Conservation (phyloP, 2,113 vertebrate species). For the Erythrocebus patas region DNA sequence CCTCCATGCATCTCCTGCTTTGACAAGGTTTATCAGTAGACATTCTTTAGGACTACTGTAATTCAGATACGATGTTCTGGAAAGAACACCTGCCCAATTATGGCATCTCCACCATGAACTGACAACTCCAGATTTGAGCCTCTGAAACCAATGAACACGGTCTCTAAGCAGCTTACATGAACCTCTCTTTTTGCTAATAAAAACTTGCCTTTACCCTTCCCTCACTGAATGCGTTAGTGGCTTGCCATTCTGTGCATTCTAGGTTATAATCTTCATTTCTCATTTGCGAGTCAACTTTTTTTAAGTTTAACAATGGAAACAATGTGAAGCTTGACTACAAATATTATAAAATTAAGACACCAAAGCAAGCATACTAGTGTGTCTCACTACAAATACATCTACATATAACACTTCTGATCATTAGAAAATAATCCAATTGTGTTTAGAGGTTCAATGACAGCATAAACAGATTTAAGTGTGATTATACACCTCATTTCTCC, state of each 20-base stretch:
- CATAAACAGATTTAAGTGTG: not conserved
- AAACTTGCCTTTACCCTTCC: not conserved
- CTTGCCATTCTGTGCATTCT: not conserved
- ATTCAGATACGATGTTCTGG: not conserved
- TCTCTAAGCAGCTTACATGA: not conserved
- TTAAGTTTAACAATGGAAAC: not conserved
- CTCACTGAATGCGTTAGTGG: not conserved
- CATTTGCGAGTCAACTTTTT: not conserved
- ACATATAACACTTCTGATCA: not conserved
- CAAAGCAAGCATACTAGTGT: not conserved
- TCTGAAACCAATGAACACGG: not conserved
- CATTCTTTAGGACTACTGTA: too few relatives aligned
- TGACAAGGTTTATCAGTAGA: too few relatives aligned
- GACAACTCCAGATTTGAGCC: not conserved
- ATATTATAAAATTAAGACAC: not conserved
- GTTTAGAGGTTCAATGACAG: not conserved
- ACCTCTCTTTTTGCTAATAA: not conserved
- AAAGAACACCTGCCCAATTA: not conserved
- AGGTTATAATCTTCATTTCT: not conserved
- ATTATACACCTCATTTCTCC: not conserved
- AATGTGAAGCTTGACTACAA: not conserved
- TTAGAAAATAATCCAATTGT: not conserved
- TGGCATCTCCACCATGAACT: not conserved
- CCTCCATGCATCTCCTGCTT: too few relatives aligned
- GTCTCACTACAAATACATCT: not conserved